Evolutionary conservation across 1,140 invertebrate genomes (phyloP).

Genomic region (Pseudomyrmex pallidus): DNA sequence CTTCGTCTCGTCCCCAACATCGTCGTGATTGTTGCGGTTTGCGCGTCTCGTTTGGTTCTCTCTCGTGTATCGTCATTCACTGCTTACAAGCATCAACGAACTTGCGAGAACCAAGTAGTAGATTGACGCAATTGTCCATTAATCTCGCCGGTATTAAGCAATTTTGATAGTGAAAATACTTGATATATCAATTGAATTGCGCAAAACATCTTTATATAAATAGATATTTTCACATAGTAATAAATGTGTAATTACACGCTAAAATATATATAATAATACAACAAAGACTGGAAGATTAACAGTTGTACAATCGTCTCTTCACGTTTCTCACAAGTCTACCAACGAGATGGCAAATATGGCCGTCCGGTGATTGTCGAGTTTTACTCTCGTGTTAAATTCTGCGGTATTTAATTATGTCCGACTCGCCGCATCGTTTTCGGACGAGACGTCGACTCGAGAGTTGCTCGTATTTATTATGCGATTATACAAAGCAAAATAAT

Average conservation of each 20-base stretch:
- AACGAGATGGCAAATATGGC: constrained; percentile 7
- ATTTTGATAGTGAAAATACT: background rate
- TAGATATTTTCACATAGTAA: background rate
- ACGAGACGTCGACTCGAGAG: constrained; percentile 37
- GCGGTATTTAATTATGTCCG: constrained; percentile 45
- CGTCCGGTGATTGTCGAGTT: constrained; percentile 4
- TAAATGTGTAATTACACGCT: background rate
- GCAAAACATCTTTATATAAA: background rate
- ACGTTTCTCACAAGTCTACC: background rate
- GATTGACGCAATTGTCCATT: constrained; percentile 49
- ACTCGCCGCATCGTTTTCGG: constrained; percentile 41
- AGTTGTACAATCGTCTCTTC: background rate
- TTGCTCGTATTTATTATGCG: constrained; percentile 53
- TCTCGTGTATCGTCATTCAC: constrained; percentile 38
- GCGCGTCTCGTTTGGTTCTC: constrained; percentile 6
- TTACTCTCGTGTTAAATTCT: constrained; percentile 37
- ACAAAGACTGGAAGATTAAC: constrained; percentile 16
- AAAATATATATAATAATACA: background rate
- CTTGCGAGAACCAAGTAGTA: constrained; percentile 14
- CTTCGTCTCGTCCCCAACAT: constrained; percentile 13
- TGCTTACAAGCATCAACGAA: constrained; percentile 29
- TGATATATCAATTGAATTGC: too few species aligned
- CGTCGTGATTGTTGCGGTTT: constrained; percentile 23
- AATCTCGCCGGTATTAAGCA: constrained; percentile 2
- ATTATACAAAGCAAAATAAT: constrained; percentile 59